phyloP scores from a whole-genome alignment of 92 coral and sea anemone genomes.

The Paragorgia papillata region DNA sequence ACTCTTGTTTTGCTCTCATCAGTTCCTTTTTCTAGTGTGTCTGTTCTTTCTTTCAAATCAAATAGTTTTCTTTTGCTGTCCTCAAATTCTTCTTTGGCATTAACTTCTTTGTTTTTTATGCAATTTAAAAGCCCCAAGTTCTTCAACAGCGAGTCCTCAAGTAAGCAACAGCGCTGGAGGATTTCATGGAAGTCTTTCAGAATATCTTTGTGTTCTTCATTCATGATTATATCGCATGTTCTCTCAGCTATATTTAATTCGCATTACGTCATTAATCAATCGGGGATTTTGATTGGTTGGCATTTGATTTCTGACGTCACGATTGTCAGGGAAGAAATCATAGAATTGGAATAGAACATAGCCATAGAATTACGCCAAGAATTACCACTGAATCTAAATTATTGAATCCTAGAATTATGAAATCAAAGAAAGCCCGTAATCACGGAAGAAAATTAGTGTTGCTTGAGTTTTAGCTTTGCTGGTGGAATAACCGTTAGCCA shows the following conservation, averaged over 20 bases:
- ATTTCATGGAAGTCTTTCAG: slow-evolving; percentile 30
- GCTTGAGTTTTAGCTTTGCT: too few species aligned
- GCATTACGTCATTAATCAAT: not conserved
- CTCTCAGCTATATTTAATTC: too few species aligned
- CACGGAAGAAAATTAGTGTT: too few species aligned
- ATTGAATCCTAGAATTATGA: too few species aligned
- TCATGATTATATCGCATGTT: not conserved
- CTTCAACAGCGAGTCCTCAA: slow-evolving; percentile 28
- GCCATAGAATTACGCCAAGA: too few species aligned
- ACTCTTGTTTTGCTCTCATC: not conserved
- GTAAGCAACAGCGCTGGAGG: slow-evolving; percentile 36
- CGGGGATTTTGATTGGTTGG: too few species aligned
- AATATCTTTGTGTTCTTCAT: slow-evolving; percentile 14
- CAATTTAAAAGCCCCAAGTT: slow-evolving; percentile 5
- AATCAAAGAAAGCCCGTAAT: too few species aligned
- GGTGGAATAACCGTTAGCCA: too few species aligned
- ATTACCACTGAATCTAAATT: too few species aligned
- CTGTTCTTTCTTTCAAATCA: slow-evolving; percentile 12
- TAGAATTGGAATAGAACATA: too few species aligned
- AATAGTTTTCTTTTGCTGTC: slow-evolving; percentile 3
- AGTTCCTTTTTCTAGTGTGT: slow-evolving; percentile 1
- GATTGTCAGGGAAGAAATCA: too few species aligned
- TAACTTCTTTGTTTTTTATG: slow-evolving; percentile 13
- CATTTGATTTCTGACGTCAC: too few species aligned
- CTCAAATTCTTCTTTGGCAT: slow-evolving; percentile 17